phyloP scores from a whole-genome alignment of 2,888 invertebrate genomes.

The Eudasyphora cyanicolor region DNA sequence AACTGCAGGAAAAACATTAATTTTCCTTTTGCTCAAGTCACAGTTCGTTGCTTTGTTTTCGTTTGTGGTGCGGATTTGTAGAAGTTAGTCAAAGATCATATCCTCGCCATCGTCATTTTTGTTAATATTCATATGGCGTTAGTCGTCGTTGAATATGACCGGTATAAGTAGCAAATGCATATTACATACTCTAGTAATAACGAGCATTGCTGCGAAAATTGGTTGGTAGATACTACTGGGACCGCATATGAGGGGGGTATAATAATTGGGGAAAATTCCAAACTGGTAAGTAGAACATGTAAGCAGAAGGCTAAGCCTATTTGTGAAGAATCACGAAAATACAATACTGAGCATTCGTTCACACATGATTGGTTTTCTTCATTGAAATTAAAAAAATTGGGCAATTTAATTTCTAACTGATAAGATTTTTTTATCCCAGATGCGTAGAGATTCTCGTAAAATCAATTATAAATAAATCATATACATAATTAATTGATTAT shows the following conservation, averaged over 20 bases:
- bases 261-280: background rate
- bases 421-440: no score
- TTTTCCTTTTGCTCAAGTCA: background rate
- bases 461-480: no score
- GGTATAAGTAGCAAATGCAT: constrained; percentile 9
- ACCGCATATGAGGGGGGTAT: background rate
- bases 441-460: no score
- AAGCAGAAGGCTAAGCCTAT: background rate
- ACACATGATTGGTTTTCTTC: no score
- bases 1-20: background rate
- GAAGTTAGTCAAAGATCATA: constrained; percentile 33
- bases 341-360: no score
- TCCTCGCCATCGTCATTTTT: constrained; percentile 29
- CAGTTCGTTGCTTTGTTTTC: background rate
- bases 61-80: constrained; percentile 1
- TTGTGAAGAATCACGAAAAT: background rate
- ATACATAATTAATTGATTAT: no score
- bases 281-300: background rate
- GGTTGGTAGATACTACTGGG: background rate
- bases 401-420: no score
- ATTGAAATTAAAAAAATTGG: no score
- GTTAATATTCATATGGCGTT: constrained; percentile 36
- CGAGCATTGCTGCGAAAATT: background rate
- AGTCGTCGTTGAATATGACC: background rate
- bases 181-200: constrained; percentile 7